Percentiles rank a stretch among this genome's conserved stretches.
These are phyloP conservation scores for Tauraco hartlaubi DNA, from an alignment of 2,797 vertebrate genomes.

Conservation along the genomic window DNA sequence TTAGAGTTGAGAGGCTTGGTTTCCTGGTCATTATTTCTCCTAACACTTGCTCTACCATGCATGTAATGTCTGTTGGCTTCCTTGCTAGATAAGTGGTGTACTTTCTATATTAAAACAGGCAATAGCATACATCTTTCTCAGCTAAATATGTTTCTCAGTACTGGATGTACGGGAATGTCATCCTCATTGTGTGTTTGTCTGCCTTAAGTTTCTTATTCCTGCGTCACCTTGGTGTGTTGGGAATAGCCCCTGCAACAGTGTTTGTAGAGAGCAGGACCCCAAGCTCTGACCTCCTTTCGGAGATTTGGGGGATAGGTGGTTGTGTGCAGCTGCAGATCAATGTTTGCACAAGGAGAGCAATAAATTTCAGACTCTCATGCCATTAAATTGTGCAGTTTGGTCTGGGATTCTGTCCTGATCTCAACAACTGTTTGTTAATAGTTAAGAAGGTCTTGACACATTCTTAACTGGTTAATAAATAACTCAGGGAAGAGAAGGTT, in stretches of 20 bases:
- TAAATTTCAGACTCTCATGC: background rate
- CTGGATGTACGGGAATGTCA: background rate
- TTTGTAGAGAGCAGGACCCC: background rate
- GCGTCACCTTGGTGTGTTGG: background rate
- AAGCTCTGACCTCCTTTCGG: background rate
- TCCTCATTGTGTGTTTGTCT: background rate
- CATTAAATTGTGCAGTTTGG: background rate
- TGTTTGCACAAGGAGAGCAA: conserved; percentile 53
- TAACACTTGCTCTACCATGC: background rate
- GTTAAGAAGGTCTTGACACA: conserved; percentile 6
- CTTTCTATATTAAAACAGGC: background rate
- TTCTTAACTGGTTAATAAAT: conserved; percentile 54
- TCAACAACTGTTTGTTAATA: conserved; percentile 54
- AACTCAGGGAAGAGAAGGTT: background rate
- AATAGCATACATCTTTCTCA: background rate
- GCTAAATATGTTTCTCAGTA: background rate
- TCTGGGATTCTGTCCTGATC: conserved; percentile 24
- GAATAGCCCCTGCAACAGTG: background rate
- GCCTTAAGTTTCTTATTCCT: background rate
- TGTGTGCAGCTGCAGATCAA: background rate
- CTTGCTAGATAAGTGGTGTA: background rate
- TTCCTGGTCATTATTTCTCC: background rate
- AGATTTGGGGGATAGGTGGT: background rate
- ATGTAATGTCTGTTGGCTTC: background rate
- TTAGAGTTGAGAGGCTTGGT: background rate